Evolutionary conservation across 53 echinoderm and acorn worm genomes (phyloP).

Genomic region (Antedon mediterranea): DNA sequence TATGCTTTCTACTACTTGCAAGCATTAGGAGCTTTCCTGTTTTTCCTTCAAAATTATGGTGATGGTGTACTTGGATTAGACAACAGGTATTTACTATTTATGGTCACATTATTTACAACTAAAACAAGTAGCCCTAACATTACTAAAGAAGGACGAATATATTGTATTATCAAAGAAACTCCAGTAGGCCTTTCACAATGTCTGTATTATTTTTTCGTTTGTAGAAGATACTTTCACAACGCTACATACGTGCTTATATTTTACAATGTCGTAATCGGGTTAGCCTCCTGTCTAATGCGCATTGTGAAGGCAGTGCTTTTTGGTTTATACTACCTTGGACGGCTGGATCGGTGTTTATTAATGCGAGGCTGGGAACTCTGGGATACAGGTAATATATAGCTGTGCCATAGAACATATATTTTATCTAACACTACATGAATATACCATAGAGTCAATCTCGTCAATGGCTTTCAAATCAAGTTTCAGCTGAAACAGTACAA

Average conservation of each 20-base stretch:
- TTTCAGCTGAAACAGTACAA: not conserved
- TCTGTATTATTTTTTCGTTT: not conserved
- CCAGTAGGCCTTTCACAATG: too few species aligned
- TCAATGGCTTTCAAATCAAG: not conserved
- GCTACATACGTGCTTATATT: slow-evolving; percentile 5
- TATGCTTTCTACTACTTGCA: not conserved
- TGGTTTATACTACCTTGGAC: slow-evolving; percentile 8
- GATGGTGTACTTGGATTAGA: slow-evolving; percentile 5
- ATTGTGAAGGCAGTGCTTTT: slow-evolving; percentile 6
- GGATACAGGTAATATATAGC: slow-evolving; percentile 3
- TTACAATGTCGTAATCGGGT: slow-evolving; percentile 10
- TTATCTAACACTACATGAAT: not conserved
- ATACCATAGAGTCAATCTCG: not conserved
- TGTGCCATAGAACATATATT: not conserved
- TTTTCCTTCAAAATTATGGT: not conserved
- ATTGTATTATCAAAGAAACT: too few species aligned
- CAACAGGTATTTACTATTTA: slow-evolving; percentile 5
- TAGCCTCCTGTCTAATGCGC: slow-evolving; percentile 5
- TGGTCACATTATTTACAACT: too few species aligned
- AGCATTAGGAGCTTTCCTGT: not conserved
- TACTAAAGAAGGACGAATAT: too few species aligned
- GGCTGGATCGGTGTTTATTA: slow-evolving; percentile 7
- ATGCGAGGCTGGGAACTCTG: slow-evolving; percentile 16
- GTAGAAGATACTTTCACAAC: slow-evolving; percentile 9
- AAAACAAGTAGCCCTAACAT: too few species aligned